Evolutionary conservation across 2,113 vertebrate genomes (phyloP), one percentile per base, ranked within the genome.

Genomic region (Electrona antarctica): DNA sequence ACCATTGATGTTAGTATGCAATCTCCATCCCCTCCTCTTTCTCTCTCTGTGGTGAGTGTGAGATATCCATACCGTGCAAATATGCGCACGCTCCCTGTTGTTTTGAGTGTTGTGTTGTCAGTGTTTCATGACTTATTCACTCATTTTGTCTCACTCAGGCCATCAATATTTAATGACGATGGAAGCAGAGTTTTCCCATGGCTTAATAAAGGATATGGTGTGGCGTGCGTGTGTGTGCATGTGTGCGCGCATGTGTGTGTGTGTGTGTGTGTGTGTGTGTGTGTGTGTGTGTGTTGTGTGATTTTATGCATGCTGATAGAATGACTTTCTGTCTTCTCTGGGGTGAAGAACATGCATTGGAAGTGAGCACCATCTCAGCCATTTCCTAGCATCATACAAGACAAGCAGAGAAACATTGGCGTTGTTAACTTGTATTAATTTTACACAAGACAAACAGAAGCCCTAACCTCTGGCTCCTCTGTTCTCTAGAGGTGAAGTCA

Each of bases 101-200:
- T 82, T 70, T 69, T 71, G 76, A 79, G 74, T 76, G 75, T 79
- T 78, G 71, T 86, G 73, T 81, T 87, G 76, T 89, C 87, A 84
- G 85, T 83, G 75, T 87, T 88, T 91, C 90, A 92, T 91, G 83
- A 92, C 86, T 92, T 92, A 92, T 93, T 92, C 82, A 92, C 87
- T 89, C 68, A 77, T 89, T 82, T 91, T 77, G 73, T 82, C 69
- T 80, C 79, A 73, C 80, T 54, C 78, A 80, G 58, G 57, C 48
- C 82, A 88, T 91, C 76, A 85, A 93, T 91, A 89, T 91, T 92
- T 92, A 50, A 92, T 89, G 41, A 56, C 33, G 60, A 72, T 79
- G 88, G 84, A 88, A 82, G 75, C 67, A 77, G 4, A 73, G 74
- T 84, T 90, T 87, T 90, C 85, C 84, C 85, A 85, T 70, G 76